Conservation (phyloP, 2,113 vertebrate species). For the Copsychus sechellarum region DNA sequence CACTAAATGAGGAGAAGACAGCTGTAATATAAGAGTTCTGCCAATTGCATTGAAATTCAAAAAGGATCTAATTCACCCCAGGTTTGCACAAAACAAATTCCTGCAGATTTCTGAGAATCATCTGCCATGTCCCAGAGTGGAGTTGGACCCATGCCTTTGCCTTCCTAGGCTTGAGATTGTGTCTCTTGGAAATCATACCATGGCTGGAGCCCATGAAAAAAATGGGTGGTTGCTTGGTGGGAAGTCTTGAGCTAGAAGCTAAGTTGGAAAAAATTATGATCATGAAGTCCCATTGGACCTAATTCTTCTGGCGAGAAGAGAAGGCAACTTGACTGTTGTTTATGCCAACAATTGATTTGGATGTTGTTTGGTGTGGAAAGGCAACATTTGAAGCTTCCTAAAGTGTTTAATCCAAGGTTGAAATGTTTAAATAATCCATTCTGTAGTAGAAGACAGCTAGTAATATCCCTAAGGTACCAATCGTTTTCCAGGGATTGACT, state of each 20-base stretch:
- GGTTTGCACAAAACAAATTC: background rate
- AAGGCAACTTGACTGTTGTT: constrained; percentile 28
- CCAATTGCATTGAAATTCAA: background rate
- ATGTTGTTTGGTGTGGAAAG: constrained; percentile 1
- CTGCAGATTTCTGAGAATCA: background rate
- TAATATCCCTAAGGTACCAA: background rate
- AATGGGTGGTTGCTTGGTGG: background rate
- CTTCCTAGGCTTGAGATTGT: background rate
- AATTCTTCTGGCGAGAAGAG: background rate
- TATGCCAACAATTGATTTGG: constrained; percentile 22
- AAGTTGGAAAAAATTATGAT: background rate
- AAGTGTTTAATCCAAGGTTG: background rate
- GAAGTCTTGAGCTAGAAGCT: background rate
- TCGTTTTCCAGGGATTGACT: background rate
- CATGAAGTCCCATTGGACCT: background rate
- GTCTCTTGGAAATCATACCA: background rate
- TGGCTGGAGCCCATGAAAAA: background rate
- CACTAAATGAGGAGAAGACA: background rate
- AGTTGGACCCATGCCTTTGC: background rate
- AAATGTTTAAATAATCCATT: background rate
- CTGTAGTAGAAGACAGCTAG: background rate
- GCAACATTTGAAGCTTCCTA: background rate
- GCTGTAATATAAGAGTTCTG: constrained; percentile 11
- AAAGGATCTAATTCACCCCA: background rate
- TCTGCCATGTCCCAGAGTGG: background rate